Base-by-base conservation (phyloP, 2,797 vertebrate genomes). In the Danionella dracula region DNA sequence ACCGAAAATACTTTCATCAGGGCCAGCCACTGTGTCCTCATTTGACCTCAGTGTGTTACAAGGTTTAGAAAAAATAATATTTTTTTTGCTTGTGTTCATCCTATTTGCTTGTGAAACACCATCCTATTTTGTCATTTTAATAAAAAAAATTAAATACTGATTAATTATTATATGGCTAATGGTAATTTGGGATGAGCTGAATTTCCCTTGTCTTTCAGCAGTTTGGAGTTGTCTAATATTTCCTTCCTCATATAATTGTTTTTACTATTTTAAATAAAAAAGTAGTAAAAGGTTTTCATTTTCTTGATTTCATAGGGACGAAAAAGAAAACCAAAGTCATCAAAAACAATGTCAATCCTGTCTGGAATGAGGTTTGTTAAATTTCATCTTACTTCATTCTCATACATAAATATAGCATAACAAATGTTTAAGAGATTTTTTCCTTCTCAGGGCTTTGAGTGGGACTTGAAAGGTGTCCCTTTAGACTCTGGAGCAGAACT, bases 251-350 rank as follows among this genome's bases (percentile, higher is more conserved):
- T n/a, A n/a, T n/a, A n/a, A n/a, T n/a, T n/a, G n/a, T n/a, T n/a
- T n/a, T n/a, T n/a, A n/a, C n/a, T n/a, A n/a, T n/a, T n/a, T 31
- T 9, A 31, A 9, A 31, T 9, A 31, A n/a, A 31, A 35, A 35
- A 10, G 10, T 35, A 11, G 19, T 32, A 5, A 29, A 65, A 15
- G 5, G n/a, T n/a, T 5, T 70, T 31, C 62, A 0, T 27, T 12
- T 10, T 13, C 59, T 41, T 77, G 72, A 29, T 76, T 54, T 63
- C 9, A 0, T 65, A 98, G 96, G 94, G 0, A 88, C 93, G 11
- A 98, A 99, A 87, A 99, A 97, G 84, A 94, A 90, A 83, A 99
- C 95, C 0, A 98, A 96, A 77, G 86, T 97, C 42, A 90, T 98
- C 79, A 97, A 97, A 87, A 98, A 99, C 82, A 97, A 91, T 0